A percentile compares a stretch with the other conserved stretches of the same genome.
These are phyloP conservation scores for Megalonaias nervosa DNA, from an alignment of 1,140 invertebrate species.

Conservation along the genomic window DNA sequence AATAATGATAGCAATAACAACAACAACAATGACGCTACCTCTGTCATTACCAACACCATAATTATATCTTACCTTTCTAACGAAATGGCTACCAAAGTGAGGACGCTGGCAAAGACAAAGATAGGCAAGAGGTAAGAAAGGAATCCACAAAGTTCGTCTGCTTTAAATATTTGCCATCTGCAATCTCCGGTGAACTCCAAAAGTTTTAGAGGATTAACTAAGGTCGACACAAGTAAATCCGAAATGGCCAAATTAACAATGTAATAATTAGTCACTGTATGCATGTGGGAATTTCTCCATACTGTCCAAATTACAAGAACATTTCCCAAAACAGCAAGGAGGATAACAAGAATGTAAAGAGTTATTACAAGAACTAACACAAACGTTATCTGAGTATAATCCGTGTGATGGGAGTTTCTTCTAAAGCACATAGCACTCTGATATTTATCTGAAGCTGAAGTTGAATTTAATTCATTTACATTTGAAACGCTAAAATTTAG, in stretches of 20 bases:
- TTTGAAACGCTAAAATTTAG: too few relatives aligned
- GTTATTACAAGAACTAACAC: constrained; percentile 36
- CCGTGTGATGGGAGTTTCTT: constrained; percentile 24
- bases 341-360: constrained; percentile 67
- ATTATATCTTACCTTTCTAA: constrained; percentile 71
- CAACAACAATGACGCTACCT: too few relatives aligned
- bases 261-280: constrained; percentile 74
- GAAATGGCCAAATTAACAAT: constrained; percentile 73
- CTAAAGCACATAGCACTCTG: too few relatives aligned
- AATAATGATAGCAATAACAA: too few relatives aligned
- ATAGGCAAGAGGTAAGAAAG: constrained; percentile 69
- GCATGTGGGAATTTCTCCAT: constrained; percentile 71
- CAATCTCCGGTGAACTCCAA: constrained; percentile 72
- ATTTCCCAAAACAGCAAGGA: constrained; percentile 68
- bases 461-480: too few relatives aligned
- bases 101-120: constrained; percentile 72
- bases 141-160: constrained; percentile 69
- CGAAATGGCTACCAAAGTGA: constrained; percentile 73
- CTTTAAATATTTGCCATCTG: constrained; percentile 66
- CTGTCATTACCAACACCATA: too few relatives aligned
- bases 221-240: constrained; percentile 72
- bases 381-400: constrained; percentile 50
- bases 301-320: constrained; percentile 66
- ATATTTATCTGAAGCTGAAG: too few relatives aligned
- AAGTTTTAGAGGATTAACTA: constrained; percentile 74